Base-by-base conservation (phyloP, 2,113 vertebrate species). In the Oreotrochilus melanogaster region DNA sequence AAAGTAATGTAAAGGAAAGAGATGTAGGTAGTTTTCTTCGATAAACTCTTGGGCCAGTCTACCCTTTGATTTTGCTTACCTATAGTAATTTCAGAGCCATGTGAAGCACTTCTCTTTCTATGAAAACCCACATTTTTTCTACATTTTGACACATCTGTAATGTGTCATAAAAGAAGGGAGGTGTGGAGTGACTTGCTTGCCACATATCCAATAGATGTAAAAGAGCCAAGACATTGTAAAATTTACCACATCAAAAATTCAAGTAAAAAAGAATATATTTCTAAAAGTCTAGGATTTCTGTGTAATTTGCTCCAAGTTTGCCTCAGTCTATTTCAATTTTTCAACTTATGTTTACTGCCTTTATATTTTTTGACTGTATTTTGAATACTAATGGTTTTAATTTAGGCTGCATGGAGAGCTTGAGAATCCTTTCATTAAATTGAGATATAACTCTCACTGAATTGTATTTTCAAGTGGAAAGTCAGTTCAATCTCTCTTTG, bases 371-470 rank as follows among this genome's bases (percentile, higher is more conserved):
- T 82, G 84, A 76, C 84, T 95, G 64, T 80, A 72, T 91, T 95
- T 94, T 88, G 70, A 95, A 95, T 88, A 92, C 57, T 86, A 72
- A 94, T 93, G 30, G 73, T 94, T 97, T 97, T 93, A 93, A 95
- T 97, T 96, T 97, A 76, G 66, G 31, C 35, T 6, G 21, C 95
- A 93, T 95, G 75, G 73, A 93, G 72, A 96, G 37, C 72, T 94
- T 96, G 82, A 88, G 86, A 95, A 96, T 88, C 43, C 45, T 95
- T 66, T 92, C 65, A 83, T 71, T 89, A 95, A 97, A 86, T 45
- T 79, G 91, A 95, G 57, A 86, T 87, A 92, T 87, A 94, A 86
- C 53, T 51, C 81, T 79, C 43, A 70, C 39, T 87, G 87, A 96
- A 95, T 85, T 93, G 65, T 70, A 93, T 69, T 93, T 86, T 84